Base-by-base conservation (phyloP, 2,888 invertebrate genomes). In the Homarus gammarus region DNA sequence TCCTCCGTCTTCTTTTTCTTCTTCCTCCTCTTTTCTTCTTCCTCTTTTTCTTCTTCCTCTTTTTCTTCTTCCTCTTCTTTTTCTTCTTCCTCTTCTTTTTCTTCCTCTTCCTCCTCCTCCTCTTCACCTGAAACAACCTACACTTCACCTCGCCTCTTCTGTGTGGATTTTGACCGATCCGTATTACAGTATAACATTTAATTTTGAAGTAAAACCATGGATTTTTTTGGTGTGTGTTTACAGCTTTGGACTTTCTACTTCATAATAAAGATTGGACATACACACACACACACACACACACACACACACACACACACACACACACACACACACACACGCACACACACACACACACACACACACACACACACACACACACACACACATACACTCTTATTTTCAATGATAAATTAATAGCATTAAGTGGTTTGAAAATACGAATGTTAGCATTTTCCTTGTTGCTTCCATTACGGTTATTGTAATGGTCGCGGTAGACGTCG, bases 331-430 rank as follows among this genome's bases (percentile, higher is more conserved):
- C n/a, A n/a, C n/a, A n/a, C n/a, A n/a, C n/a, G n/a, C n/a, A n/a
- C n/a, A n/a, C n/a, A n/a, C n/a, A n/a, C n/a, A n/a, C n/a, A n/a
- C n/a, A n/a, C n/a, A n/a, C n/a, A n/a, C n/a, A n/a, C n/a, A n/a
- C n/a, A n/a, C n/a, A n/a, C n/a, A n/a, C n/a, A n/a, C n/a, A n/a
- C n/a, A n/a, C n/a, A n/a, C n/a, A n/a, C n/a, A n/a, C n/a, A n/a
- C n/a, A n/a, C n/a, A n/a, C n/a, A 49, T 56, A 56, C 56, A 56
- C 75, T 44, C 72, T 75, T 75, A 40, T 75, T 75, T 75, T 27
- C 40, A 75, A n/a, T 44, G 27, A 75, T 75, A 75, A 40, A 44
- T 75, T 75, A 75, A 75, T 75, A 75, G 75, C 44, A 75, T 40
- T 75, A 44, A 75, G 75, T 40, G 44, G 75, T 8, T n/a, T 31